These are phyloP conservation scores for Mesocricetus auratus DNA, from an alignment of 2,113 vertebrate genomes.

Conservation along the genomic window DNA sequence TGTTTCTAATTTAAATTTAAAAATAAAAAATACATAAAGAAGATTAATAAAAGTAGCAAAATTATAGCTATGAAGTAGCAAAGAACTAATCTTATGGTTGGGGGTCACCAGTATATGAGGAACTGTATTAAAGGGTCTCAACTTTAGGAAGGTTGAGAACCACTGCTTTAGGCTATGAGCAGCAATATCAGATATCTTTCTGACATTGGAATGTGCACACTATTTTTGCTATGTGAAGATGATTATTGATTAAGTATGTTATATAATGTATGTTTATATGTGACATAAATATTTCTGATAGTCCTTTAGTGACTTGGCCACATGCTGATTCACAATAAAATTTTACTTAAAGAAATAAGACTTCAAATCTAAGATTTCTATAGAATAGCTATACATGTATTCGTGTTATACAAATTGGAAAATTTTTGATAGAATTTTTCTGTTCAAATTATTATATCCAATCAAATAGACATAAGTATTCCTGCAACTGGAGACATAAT, in stretches of 20 bases:
- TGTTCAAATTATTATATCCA: neutral
- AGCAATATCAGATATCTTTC: neutral
- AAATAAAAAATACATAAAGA: too few species aligned
- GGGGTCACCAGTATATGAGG: too few species aligned
- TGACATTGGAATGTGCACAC: neutral
- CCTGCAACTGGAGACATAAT: neutral
- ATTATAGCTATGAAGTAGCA: neutral
- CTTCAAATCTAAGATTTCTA: neutral
- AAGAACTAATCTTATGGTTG: neutral
- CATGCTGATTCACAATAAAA: conserved; percentile 33
- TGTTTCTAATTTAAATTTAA: too few species aligned
- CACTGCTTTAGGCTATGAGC: neutral
- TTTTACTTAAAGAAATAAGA: conserved; percentile 47
- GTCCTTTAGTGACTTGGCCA: neutral
- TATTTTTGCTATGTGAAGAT: conserved; percentile 30
- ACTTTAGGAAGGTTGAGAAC: neutral
- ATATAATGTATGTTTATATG: neutral
- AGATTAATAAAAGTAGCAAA: neutral
- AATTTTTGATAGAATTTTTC: neutral
- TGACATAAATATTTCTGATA: neutral
- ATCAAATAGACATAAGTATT: neutral
- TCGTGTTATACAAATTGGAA: neutral
- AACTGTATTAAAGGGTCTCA: neutral
- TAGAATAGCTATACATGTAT: conserved; percentile 14
- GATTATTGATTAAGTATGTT: conserved; percentile 27